Percentiles rank a stretch among this genome's conserved stretches.
Conservation (phyloP, 1,140 invertebrate species). For the Drosophila teissieri region DNA sequence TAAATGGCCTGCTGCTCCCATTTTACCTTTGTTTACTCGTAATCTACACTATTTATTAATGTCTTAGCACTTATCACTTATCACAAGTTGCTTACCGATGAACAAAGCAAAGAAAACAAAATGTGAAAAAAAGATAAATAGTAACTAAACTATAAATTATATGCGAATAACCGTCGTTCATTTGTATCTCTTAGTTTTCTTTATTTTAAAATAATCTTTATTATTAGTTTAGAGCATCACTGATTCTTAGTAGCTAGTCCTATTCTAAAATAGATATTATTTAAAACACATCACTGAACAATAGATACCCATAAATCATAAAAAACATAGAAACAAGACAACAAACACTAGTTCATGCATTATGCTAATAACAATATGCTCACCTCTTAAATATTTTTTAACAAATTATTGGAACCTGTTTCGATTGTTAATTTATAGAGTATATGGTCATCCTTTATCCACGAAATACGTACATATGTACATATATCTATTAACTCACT, state of each 20-base stretch:
- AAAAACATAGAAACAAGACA: background rate
- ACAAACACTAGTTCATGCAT: background rate
- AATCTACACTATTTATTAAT: constrained; percentile 26
- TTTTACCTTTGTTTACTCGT: constrained; percentile 8
- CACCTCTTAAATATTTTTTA: background rate
- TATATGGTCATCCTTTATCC: background rate
- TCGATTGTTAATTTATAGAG: background rate
- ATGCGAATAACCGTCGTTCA: background rate
- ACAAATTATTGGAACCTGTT: background rate
- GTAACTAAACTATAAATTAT: background rate
- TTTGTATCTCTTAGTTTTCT: background rate
- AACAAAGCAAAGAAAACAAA: constrained; percentile 1
- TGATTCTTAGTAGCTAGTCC: background rate
- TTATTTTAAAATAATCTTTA: background rate
- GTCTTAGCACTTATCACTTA: constrained; percentile 7
- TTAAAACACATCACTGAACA: background rate
- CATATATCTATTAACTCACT: background rate
- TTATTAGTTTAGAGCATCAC: background rate
- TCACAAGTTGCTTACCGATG: background rate
- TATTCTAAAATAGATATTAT: background rate
- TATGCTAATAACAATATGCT: too few relatives aligned
- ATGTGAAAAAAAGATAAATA: background rate
- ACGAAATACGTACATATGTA: background rate
- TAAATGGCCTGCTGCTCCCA: constrained; percentile 16
- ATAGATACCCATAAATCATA: background rate